These are phyloP conservation scores for Aromia moschata DNA, from an alignment of 2,888 invertebrate genomes.

Conservation along the genomic window DNA sequence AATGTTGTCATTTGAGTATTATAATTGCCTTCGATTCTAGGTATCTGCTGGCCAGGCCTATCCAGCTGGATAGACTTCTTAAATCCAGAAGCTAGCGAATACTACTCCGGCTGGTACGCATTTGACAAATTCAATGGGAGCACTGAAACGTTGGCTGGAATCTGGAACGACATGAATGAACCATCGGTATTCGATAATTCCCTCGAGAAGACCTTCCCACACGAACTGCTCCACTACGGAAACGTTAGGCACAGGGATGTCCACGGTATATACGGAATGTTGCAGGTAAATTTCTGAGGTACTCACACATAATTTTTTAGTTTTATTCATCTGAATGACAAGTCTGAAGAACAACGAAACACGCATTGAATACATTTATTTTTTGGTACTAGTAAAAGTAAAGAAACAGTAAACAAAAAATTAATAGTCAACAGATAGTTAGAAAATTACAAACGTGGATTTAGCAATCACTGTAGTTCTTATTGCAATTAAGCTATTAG, in stretches of 20 bases:
- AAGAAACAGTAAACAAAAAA: too few relatives aligned
- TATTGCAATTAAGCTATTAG: too few relatives aligned
- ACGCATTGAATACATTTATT: too few relatives aligned
- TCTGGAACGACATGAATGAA: constrained; percentile 99
- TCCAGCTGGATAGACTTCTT: constrained; percentile 43
- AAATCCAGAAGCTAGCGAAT: constrained; percentile 40
- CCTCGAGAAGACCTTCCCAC: constrained; percentile 84
- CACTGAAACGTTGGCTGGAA: constrained; percentile 79
- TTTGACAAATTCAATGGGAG: constrained; percentile 70
- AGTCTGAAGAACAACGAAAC: too few relatives aligned
- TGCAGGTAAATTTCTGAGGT: constrained; percentile 50
- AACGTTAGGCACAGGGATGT: constrained; percentile 91
- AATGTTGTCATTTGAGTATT: too few relatives aligned
- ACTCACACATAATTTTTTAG: too few relatives aligned
- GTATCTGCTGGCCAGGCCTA: constrained; percentile 89
- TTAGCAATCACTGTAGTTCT: too few relatives aligned
- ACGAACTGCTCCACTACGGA: constrained; percentile 65
- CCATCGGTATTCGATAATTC: constrained; percentile 89
- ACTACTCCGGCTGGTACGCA: constrained; percentile 59
- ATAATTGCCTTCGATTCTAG: background rate
- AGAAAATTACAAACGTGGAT: too few relatives aligned
- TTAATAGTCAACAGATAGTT: too few relatives aligned
- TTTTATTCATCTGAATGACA: too few relatives aligned
- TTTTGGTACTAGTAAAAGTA: too few relatives aligned
- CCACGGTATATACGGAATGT: constrained; percentile 90